Evolutionary conservation across 2,888 invertebrate genomes (phyloP).

Genomic region (Crematogaster levior): DNA sequence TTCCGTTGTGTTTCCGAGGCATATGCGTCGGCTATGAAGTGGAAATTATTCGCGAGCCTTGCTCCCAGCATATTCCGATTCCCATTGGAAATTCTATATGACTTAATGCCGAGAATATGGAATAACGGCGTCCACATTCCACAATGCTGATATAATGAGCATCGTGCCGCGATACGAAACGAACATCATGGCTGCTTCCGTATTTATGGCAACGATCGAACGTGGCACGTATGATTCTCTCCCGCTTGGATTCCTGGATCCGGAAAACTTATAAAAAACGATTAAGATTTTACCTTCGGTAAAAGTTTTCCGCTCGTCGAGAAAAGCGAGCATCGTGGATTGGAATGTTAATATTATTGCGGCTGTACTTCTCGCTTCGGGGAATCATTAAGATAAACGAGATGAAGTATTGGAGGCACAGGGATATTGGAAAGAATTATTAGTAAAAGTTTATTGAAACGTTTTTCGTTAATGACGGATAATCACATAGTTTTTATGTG

Average conservation of each 20-base stretch:
- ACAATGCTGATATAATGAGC: slow-evolving; percentile 41
- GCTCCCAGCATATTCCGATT: not conserved
- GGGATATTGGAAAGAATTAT: not conserved
- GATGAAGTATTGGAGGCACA: not conserved
- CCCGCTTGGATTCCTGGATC: not conserved
- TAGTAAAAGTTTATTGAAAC: not conserved
- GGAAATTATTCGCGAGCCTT: slow-evolving; percentile 32
- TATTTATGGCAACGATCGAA: slow-evolving; percentile 23
- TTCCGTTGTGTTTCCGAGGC: not conserved
- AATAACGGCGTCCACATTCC: slow-evolving; percentile 2
- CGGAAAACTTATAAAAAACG: not conserved
- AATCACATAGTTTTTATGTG: not conserved
- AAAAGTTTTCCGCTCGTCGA: slow-evolving; percentile 6
- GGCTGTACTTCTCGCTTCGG: not conserved
- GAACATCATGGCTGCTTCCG: not conserved
- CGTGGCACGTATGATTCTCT: not conserved
- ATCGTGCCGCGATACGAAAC: slow-evolving; percentile 12
- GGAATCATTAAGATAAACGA: slow-evolving; percentile 22
- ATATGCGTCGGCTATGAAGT: not conserved
- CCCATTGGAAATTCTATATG: slow-evolving; percentile 37
- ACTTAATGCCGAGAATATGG: slow-evolving; percentile 45
- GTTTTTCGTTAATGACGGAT: not conserved
- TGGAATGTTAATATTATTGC: slow-evolving; percentile 26
- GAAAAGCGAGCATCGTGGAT: slow-evolving; percentile 3
- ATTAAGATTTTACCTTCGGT: slow-evolving; percentile 6